These are phyloP conservation scores for Platycheirus albimanus DNA, from an alignment of 2,888 invertebrate species.

Conservation along the genomic window DNA sequence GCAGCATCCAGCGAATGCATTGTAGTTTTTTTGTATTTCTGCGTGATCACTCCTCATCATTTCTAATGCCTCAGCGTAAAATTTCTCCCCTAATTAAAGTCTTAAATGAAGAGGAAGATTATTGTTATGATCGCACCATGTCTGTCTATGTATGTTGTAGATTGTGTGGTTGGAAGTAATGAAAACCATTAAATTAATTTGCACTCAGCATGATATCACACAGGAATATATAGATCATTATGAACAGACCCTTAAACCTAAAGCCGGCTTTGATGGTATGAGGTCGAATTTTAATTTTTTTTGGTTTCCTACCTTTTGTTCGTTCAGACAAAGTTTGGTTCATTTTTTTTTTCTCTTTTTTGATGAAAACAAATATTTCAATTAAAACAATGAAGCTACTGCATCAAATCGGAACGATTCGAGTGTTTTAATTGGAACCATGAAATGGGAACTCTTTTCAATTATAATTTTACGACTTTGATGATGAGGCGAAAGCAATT, in stretches of 20 bases:
- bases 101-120: constrained; percentile 36
- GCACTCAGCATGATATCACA: constrained; percentile 48
- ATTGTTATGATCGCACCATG: constrained; percentile 34
- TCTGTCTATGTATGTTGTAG: background rate
- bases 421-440: constrained; percentile 53
- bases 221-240: constrained; percentile 44
- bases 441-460: constrained; percentile 59
- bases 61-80: constrained; percentile 54
- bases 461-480: constrained; percentile 28
- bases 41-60: constrained; percentile 54
- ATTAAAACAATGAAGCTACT: constrained; percentile 2
- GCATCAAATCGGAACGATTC: constrained; percentile 46
- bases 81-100: constrained; percentile 73
- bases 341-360: constrained; percentile 24
- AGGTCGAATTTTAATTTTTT: constrained; percentile 39
- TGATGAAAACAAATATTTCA: background rate
- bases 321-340: constrained; percentile 46
- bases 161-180: constrained; percentile 41
- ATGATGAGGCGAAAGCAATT: constrained; percentile 45
- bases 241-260: constrained; percentile 40
- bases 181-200: constrained; percentile 65
- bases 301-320: no score
- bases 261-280: constrained; percentile 32
- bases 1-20: constrained; percentile 48
- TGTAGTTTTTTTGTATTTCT: constrained; percentile 42